Evolutionary conservation across 2,113 vertebrate genomes (phyloP).

Genomic region (Cynopterus brachyotis): DNA sequence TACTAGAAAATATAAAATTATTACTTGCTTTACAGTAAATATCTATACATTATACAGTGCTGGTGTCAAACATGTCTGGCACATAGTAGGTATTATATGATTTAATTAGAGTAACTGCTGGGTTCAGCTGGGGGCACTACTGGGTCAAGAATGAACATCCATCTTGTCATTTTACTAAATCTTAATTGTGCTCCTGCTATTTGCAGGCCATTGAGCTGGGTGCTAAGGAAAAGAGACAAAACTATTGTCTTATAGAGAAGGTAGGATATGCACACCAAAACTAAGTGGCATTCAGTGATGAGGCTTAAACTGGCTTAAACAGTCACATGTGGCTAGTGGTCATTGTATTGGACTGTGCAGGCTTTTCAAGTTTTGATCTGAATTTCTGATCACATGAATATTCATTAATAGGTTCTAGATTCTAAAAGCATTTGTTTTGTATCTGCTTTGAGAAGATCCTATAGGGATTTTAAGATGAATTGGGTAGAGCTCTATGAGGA

Average conservation of each 20-base stretch:
- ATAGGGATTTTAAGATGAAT: neutral
- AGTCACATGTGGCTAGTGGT: neutral
- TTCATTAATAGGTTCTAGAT: neutral
- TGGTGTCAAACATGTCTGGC: neutral
- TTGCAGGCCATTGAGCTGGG: neutral
- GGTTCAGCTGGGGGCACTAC: neutral
- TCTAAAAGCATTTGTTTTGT: neutral
- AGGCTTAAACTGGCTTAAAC: neutral
- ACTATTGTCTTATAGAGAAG: neutral
- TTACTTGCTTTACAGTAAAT: neutral
- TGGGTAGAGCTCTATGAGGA: neutral
- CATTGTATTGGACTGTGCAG: neutral
- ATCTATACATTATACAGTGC: neutral
- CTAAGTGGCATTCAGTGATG: neutral
- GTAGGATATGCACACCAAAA: neutral
- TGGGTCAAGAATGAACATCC: neutral
- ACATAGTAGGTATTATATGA: neutral
- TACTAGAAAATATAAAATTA: neutral
- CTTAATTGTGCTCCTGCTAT: neutral
- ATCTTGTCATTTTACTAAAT: neutral
- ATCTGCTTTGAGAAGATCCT: neutral
- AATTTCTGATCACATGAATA: neutral
- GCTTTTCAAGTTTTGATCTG: conserved; percentile 1
- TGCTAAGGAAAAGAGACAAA: neutral
- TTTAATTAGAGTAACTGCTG: neutral